Evolutionary conservation across 2,888 invertebrate genomes (phyloP).

Genomic region (Flexamia atlantica): DNA sequence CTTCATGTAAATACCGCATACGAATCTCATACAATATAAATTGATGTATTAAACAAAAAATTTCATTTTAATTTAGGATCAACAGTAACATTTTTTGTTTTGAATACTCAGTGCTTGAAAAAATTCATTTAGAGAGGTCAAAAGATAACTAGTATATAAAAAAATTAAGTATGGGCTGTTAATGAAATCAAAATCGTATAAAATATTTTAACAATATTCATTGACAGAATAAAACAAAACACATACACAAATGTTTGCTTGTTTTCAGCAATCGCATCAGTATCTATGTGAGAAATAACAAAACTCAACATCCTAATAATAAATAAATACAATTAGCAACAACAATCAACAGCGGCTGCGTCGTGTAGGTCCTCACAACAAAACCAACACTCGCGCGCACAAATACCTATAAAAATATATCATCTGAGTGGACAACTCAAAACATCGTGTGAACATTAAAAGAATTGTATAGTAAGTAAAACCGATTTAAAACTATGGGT

Average conservation of each 20-base stretch:
- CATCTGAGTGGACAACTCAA: conserved; percentile 35
- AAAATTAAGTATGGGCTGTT: not conserved
- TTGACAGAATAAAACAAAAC: conserved; percentile 42
- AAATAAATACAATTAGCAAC: conserved; percentile 58
- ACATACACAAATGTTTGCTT: conserved; percentile 26
- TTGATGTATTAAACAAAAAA: too few species aligned
- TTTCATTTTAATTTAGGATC: not conserved
- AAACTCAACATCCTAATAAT: conserved; percentile 57
- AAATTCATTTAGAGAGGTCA: not conserved
- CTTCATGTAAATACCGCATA: too few species aligned
- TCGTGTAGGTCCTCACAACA: conserved; percentile 31
- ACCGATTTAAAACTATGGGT: conserved; percentile 38
- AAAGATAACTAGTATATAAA: not conserved
- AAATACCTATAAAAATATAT: conserved; percentile 58
- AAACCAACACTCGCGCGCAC: conserved; percentile 34
- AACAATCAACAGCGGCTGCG: conserved; percentile 49
- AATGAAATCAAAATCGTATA: conserved; percentile 37
- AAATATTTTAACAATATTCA: conserved; percentile 45
- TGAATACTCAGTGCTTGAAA: not conserved
- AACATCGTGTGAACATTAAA: conserved; percentile 11
- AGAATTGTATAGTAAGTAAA: conserved; percentile 12
- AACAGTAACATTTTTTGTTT: not conserved
- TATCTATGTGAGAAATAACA: conserved; percentile 53
- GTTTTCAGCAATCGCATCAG: conserved; percentile 42
- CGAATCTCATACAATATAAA: too few species aligned